Percentiles rank a stretch among this genome's conserved stretches.
Evolutionary conservation across 2,888 invertebrate genomes (phyloP).

Genomic region (Eubasilissa splendida): DNA sequence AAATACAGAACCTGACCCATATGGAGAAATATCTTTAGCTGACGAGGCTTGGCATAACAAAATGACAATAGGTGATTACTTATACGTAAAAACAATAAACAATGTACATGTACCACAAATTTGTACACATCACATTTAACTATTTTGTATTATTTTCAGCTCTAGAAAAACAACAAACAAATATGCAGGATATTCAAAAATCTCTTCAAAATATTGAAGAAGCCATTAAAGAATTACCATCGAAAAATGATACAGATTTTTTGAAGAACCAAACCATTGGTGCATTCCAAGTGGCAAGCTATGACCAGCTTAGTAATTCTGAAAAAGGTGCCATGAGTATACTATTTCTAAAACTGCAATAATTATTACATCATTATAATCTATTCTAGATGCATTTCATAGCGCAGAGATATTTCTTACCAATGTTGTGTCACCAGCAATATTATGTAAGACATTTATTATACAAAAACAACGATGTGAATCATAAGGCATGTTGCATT

Average conservation of each 20-base stretch:
- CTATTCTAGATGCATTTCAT: too few relatives aligned
- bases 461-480: too few relatives aligned
- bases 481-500: too few relatives aligned
- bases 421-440: too few relatives aligned
- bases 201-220: constrained; percentile 68
- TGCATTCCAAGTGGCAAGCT: constrained; percentile 72
- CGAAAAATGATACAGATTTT: constrained; percentile 70
- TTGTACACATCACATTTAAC: neutral
- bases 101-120: neutral
- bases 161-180: constrained; percentile 69
- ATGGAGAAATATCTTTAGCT: constrained; percentile 68
- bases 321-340: constrained; percentile 65
- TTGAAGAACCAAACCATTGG: constrained; percentile 77
- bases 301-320: constrained; percentile 66
- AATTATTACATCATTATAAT: too few relatives aligned
- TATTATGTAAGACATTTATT: too few relatives aligned
- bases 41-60: constrained; percentile 72
- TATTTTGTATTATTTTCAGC: constrained; percentile 61
- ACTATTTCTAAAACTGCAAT: too few relatives aligned
- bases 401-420: too few relatives aligned
- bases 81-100: neutral
- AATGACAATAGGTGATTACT: constrained; percentile 67
- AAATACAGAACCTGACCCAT: constrained; percentile 66
- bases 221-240: constrained; percentile 71
- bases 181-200: constrained; percentile 66